A percentile compares a stretch with the other conserved stretches of the same genome.
These are phyloP conservation scores for Cuculus canorus DNA, from an alignment of 2,797 vertebrate genomes.

Conservation along the genomic window DNA sequence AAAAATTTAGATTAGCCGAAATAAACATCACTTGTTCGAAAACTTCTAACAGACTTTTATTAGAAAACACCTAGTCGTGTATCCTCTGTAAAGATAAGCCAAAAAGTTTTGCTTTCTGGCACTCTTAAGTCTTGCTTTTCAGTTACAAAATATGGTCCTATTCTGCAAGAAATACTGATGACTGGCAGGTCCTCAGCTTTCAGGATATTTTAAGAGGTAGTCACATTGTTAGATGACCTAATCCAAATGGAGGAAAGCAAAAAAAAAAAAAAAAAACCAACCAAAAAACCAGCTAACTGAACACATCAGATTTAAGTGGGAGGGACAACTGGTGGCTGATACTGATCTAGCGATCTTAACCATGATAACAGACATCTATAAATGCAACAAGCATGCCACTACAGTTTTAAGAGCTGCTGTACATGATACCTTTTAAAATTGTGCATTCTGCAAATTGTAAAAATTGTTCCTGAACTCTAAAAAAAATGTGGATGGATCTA, in stretches of 20 bases:
- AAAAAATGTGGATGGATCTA: neutral
- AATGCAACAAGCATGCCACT: neutral
- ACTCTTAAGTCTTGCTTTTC: neutral
- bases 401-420: neutral
- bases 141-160: neutral
- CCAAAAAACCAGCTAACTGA: neutral
- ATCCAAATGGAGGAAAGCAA: neutral
- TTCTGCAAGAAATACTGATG: neutral
- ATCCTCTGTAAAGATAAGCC: neutral
- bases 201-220: neutral
- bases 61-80: neutral
- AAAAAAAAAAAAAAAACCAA: neutral
- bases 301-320: neutral
- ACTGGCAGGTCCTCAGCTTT: neutral
- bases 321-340: neutral
- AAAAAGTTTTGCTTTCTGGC: neutral
- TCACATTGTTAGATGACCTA: neutral
- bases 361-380: neutral
- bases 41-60: neutral
- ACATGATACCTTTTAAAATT: neutral
- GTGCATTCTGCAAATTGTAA: neutral
- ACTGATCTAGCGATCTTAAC: neutral
- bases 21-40: neutral
- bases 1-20: conserved; percentile 2
- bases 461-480: neutral